Base-by-base conservation (phyloP, 2,888 invertebrate genomes). In the Drosophila rellima region DNA sequence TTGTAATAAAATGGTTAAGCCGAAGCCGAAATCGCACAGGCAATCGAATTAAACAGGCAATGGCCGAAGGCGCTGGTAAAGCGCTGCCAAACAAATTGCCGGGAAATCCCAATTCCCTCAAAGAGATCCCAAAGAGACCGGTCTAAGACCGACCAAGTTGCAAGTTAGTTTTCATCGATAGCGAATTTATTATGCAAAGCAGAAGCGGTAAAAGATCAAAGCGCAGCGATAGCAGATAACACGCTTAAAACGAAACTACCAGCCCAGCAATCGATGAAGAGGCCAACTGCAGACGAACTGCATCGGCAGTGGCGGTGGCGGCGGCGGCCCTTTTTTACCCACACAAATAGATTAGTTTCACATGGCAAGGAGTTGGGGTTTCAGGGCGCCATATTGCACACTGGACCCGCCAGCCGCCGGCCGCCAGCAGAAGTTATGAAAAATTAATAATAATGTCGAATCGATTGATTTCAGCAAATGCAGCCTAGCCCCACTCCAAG, bases 371-470 rank as follows among this genome's bases (percentile, higher is more conserved):
- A 70, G 76, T 55, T 67, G 69, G 75, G 70, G 76, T 82, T 85
- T 65, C 74, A 79, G 85, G 80, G 88, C 88, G 82, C 88, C 82
- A 89, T 89, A 85, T 90, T 89, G 84, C 82, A 83, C 86, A 78
- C 78, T 70, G 82, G 70, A 61, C 75, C 78, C 76, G 79, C 70
- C 65, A 71, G 76, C 73, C 73, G 76, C 72, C 80, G 82, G 80
- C 82, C 81, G 87, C 84, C 76, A 65, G 89, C 91, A 91, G 91
- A 91, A 91, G 91, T 91, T 91, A 91, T 91, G 91, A 91, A 91
- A 91, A 91, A 91, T 91, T 91, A 91, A 91, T 91, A 91, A 91
- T 91, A 91, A 91, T 90, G 91, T 91, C 91, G 91, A 91, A 91
- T 91, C 91, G 91, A 91, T 91, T 91, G 91, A 91, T 91, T 91